Evolutionary conservation across 2,888 invertebrate genomes (phyloP).

Genomic region (Caenorhabditis sp.): DNA sequence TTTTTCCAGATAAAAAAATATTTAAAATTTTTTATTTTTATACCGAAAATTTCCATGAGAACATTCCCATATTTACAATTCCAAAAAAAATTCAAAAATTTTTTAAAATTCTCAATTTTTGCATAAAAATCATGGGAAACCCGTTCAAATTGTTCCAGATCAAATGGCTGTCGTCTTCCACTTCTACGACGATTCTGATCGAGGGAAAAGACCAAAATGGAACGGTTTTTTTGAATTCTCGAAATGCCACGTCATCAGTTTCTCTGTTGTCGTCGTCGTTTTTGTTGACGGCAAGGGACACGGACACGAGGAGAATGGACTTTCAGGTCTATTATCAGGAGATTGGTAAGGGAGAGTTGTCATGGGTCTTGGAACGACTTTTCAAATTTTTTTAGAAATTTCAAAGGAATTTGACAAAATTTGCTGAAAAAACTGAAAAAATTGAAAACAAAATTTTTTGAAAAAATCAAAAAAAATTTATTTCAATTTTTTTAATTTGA

Average conservation of each 20-base stretch:
- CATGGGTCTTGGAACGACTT: no score
- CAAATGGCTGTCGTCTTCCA: conserved; percentile 36
- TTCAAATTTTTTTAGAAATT: neutral
- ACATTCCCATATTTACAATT: neutral
- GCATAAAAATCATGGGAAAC: no score
- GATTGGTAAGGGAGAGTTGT: no score
- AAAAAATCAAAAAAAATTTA: neutral
- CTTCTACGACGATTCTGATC: conserved; percentile 23
- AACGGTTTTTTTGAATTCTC: conserved; percentile 19
- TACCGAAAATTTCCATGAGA: no score
- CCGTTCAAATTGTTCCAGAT: conserved; percentile 43
- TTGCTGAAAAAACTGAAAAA: neutral
- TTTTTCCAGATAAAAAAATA: neutral
- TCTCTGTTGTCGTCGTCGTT: conserved; percentile 38
- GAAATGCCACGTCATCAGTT: conserved; percentile 31
- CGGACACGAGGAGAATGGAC: conserved; percentile 36
- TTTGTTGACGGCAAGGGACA: conserved; percentile 36
- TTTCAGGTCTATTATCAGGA: conserved; percentile 45
- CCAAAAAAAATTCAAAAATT: neutral
- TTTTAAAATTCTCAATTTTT: neutral
- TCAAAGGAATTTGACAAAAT: neutral
- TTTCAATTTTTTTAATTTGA: neutral
- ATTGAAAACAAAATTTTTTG: neutral
- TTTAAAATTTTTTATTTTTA: neutral
- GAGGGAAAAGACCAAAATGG: conserved; percentile 44